phyloP scores from a whole-genome alignment of 2,113 vertebrate genomes.

The Genyomyrus donnyi region DNA sequence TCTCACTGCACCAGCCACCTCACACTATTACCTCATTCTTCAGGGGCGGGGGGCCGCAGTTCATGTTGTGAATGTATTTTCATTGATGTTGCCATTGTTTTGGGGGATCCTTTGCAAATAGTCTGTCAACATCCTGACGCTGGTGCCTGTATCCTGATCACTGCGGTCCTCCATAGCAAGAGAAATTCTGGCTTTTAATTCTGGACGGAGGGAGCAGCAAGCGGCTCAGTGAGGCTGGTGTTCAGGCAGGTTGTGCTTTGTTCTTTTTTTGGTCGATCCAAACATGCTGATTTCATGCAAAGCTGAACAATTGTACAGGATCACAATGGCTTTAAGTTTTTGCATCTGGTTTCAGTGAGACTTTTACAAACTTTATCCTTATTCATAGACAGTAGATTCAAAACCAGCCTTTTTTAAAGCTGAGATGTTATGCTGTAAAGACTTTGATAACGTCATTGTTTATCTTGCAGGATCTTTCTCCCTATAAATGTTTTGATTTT shows the following conservation, averaged over 20 bases:
- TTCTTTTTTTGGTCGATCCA: background rate
- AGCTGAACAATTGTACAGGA: background rate
- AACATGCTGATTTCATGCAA: background rate
- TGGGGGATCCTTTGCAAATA: background rate
- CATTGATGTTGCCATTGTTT: background rate
- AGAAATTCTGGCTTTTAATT: background rate
- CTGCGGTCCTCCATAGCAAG: background rate
- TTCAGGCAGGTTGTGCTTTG: background rate
- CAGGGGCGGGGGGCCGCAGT: background rate
- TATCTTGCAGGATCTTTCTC: background rate
- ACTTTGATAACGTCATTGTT: background rate
- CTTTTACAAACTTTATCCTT: background rate
- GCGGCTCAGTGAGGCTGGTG: no score
- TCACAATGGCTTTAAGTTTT: background rate
- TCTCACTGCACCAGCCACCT: background rate
- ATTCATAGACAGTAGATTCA: background rate
- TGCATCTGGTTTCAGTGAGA: background rate
- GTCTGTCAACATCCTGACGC: background rate
- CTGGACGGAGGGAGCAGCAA: background rate
- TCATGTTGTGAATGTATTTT: background rate
- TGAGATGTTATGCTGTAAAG: background rate
- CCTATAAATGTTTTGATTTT: background rate
- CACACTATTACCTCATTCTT: background rate
- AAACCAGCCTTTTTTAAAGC: background rate
- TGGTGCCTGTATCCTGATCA: background rate